These are phyloP conservation scores for Zootoca vivipara DNA, from an alignment of 2,113 vertebrate species.

Conservation along the genomic window DNA sequence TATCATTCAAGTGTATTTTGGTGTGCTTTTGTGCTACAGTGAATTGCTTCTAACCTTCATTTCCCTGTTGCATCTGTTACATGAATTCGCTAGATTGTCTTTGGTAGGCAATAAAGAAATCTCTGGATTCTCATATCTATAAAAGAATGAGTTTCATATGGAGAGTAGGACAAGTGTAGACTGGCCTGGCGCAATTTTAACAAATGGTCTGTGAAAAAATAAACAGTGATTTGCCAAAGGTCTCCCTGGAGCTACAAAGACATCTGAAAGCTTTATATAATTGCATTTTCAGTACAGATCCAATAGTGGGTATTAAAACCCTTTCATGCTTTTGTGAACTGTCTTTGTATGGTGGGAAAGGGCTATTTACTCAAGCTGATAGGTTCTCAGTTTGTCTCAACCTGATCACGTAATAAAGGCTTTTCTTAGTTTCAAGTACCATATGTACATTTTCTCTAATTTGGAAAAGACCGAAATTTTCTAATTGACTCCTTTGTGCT, in stretches of 20 bases:
- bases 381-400: not conserved
- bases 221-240: not conserved
- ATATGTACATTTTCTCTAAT: not conserved
- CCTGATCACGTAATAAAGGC: not conserved
- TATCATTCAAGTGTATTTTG: not conserved
- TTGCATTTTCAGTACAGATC: not conserved
- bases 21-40: conserved; percentile 14
- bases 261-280: not conserved
- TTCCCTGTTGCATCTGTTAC: conserved; percentile 6
- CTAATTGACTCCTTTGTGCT: not conserved
- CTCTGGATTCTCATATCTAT: conserved; percentile 8
- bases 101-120: conserved; percentile 8
- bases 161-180: conserved; percentile 14
- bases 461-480: not conserved
- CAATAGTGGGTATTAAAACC: not conserved
- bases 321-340: conserved; percentile 12
- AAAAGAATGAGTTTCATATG: not conserved
- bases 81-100: conserved; percentile 25
- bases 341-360: not conserved
- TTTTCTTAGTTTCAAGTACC: not conserved
- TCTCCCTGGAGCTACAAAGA: not conserved
- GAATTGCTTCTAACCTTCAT: not conserved
- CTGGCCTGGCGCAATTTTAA: conserved; percentile 35
- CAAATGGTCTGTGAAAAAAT: conserved; percentile 8
- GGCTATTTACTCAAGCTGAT: not conserved